Base-by-base conservation (phyloP, 2,113 vertebrate genomes). In the Rhea pennata region DNA sequence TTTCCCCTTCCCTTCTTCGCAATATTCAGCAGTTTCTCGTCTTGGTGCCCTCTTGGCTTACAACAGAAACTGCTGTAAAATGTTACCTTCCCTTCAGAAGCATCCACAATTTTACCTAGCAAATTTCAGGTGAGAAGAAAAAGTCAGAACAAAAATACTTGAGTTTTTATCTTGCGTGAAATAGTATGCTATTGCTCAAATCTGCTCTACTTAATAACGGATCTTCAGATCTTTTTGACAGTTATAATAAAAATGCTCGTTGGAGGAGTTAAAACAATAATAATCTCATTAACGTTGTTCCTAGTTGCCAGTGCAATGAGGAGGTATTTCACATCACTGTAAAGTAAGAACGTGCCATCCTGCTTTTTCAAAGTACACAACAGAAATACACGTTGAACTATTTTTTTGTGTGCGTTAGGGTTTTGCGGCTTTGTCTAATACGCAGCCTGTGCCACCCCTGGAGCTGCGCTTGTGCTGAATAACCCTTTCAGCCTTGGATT, bases 351-450 rank as follows among this genome's bases (percentile, higher is more conserved):
- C 4, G 4, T 27, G 29, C 13, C 50, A 15, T 33, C 23, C 14
- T 58, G 69, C 29, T 36, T 81, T n/a, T 21, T 4, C 24, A 7
- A 54, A 54, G 27, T 23, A 23, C 19, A 3, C 17, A 56, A 14
- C 11, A 42, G 40, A 40, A 65, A 36, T 33, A 12, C 0, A 0
- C 21, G 9, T 26, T 56, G 15, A 67, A n/a, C 16, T 51, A 8
- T 33, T 69, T 33, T 69, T 53, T 4, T 75, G 12, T 26, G 29
- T 6, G 27, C 4, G 21, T 66, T 22, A n/a, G 29, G n/a, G 53
- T 87, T 86, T 61, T 62, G 19, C 33, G 40, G 14, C 12, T 53
- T 81, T 26, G 4, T 24, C 33, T n/a, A 7, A n/a, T 26, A 24
- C 6, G n/a, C 22, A 8, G 59, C 24, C 36, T 48, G 6, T 13